These are phyloP conservation scores for Trichogramma evanescens DNA, from an alignment of 2,888 invertebrate genomes.

Conservation along the genomic window DNA sequence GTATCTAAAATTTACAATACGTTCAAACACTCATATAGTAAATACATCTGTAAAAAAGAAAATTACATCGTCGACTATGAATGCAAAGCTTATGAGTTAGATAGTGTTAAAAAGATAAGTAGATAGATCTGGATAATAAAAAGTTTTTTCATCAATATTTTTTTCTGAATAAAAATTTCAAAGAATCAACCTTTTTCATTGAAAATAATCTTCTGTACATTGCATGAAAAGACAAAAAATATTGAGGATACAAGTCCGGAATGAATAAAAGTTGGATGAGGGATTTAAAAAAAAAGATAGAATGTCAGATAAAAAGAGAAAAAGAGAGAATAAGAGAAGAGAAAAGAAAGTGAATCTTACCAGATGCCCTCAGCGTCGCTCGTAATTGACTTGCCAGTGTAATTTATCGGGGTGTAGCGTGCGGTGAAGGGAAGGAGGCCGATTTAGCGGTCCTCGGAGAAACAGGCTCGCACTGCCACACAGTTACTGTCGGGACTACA, in stretches of 20 bases:
- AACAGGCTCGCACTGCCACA: slow-evolving; percentile 47
- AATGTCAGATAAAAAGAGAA: slow-evolving; percentile 26
- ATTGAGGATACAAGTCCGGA: background rate
- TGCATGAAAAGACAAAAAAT: background rate
- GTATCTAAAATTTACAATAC: slow-evolving; percentile 7
- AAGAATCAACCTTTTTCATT: too few species aligned
- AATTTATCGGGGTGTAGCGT: slow-evolving; percentile 46
- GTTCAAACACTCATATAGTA: background rate
- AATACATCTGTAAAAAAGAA: slow-evolving; percentile 3
- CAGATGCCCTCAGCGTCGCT: slow-evolving; percentile 40
- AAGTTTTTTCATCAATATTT: too few species aligned
- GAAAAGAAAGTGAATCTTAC: slow-evolving; percentile 39
- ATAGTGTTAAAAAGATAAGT: background rate
- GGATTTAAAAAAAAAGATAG: slow-evolving; percentile 10
- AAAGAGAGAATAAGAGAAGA: slow-evolving; percentile 25
- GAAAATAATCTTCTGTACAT: too few species aligned
- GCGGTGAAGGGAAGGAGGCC: slow-evolving; percentile 46
- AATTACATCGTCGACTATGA: slow-evolving; percentile 9
- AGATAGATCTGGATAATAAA: too few species aligned
- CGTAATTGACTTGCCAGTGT: slow-evolving; percentile 39
- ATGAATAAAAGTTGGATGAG: background rate
- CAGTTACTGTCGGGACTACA: slow-evolving; percentile 46
- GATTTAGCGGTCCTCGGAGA: slow-evolving; percentile 48
- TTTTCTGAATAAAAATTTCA: too few species aligned
- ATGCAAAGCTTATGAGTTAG: slow-evolving; percentile 7